Conservation (phyloP, 2,113 vertebrate species). For the Tylochromis polylepis region DNA sequence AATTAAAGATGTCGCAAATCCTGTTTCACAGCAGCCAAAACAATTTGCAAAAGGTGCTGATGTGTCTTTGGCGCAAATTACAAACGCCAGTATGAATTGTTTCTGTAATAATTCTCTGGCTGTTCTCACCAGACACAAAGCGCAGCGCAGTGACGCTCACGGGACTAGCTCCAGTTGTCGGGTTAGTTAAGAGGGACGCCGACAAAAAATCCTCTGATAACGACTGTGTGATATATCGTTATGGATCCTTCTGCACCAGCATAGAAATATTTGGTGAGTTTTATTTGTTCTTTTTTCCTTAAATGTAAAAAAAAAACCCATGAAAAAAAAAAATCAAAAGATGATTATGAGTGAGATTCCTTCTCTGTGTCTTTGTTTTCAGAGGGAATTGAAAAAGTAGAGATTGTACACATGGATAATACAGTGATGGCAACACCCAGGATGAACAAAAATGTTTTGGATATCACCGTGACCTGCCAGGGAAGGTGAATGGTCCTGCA, state of each 20-base stretch:
- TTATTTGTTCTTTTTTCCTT: not conserved
- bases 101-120: not conserved
- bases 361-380: not conserved
- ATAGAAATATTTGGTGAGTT: conserved; percentile 85
- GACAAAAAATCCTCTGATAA: conserved; percentile 41
- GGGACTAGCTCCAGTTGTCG: conserved; percentile 23
- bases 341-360: not conserved
- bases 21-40: fast-evolving
- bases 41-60: not conserved
- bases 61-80: not conserved
- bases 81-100: not conserved
- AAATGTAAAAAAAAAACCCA: not conserved
- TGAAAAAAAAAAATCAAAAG: not conserved
- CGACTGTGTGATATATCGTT: conserved; percentile 85
- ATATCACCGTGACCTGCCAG: conserved; percentile 86
- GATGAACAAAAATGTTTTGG: conserved; percentile 73
- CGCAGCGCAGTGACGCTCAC: conserved; percentile 2
- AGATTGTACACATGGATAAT: conserved; percentile 81
- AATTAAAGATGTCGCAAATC: not conserved
- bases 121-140: not conserved
- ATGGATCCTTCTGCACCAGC: conserved; percentile 82
- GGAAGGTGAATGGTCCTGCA: conserved; percentile 76
- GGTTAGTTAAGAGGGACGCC: conserved; percentile 74
- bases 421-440: conserved; percentile 34
- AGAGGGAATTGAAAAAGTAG: conserved; percentile 88